phyloP scores from a whole-genome alignment of 2,797 vertebrate species.

The Vultur gryphus region DNA sequence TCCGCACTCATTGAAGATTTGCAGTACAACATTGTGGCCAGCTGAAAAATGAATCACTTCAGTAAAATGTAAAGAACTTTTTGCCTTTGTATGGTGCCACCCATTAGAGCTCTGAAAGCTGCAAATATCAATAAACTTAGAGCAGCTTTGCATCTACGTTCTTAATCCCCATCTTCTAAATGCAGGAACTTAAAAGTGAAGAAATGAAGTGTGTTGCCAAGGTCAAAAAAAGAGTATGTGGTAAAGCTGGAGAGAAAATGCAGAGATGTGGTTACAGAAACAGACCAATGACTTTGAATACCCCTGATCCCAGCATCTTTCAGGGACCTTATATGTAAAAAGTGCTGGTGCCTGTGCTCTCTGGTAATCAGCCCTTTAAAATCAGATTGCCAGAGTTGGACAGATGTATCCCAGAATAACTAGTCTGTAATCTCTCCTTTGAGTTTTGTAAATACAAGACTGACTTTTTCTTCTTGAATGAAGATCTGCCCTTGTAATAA shows the following conservation, averaged over 20 bases:
- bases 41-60: background rate
- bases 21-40: background rate
- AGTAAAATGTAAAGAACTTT: background rate
- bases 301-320: background rate
- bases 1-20: background rate
- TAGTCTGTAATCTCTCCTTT: background rate
- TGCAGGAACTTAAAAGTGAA: background rate
- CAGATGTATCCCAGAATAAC: background rate
- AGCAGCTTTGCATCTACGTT: background rate
- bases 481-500: background rate
- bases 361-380: background rate
- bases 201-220: background rate
- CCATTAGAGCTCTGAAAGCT: background rate
- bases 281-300: background rate
- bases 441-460: background rate
- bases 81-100: background rate
- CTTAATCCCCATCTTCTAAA: constrained; percentile 17
- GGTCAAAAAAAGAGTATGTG: background rate
- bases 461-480: background rate
- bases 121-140: constrained; percentile 19
- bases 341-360: background rate
- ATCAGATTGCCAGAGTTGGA: background rate
- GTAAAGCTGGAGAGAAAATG: background rate
- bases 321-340: background rate
- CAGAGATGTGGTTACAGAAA: constrained; percentile 7